These are phyloP conservation scores for Apodemia hepburni DNA, from an alignment of 2,888 invertebrate genomes.

Conservation along the genomic window DNA sequence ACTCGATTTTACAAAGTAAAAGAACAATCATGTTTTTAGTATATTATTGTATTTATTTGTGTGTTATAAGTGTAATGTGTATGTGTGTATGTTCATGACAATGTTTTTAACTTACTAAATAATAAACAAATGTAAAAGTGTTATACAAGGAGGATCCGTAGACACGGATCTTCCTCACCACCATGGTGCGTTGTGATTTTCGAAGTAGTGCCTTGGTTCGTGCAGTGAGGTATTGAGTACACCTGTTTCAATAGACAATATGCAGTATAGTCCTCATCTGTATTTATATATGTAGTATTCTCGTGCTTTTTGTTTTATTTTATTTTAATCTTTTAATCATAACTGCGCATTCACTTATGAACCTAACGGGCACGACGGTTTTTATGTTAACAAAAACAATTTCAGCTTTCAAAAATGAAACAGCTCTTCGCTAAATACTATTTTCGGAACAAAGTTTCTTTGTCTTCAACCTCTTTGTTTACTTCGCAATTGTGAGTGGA, in stretches of 20 bases:
- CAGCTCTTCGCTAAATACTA: conserved; percentile 64
- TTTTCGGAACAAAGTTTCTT: conserved; percentile 56
- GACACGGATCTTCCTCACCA: too few relatives aligned
- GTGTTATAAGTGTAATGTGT: neutral
- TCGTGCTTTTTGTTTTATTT: too few relatives aligned
- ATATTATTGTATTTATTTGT: neutral
- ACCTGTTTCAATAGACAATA: too few relatives aligned
- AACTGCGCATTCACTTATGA: too few relatives aligned
- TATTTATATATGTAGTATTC: too few relatives aligned
- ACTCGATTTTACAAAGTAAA: neutral
- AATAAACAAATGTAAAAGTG: conserved; percentile 55
- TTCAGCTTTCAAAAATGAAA: conserved; percentile 38
- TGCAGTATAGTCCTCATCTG: too few relatives aligned
- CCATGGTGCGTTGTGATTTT: too few relatives aligned
- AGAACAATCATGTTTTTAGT: neutral
- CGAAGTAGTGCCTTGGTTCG: too few relatives aligned
- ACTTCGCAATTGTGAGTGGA: conserved; percentile 55
- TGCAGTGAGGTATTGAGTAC: too few relatives aligned
- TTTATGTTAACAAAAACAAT: conserved; percentile 13
- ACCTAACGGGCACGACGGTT: too few relatives aligned
- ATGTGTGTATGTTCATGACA: too few relatives aligned
- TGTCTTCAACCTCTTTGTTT: conserved; percentile 66
- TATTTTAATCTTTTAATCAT: too few relatives aligned
- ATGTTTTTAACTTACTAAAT: conserved; percentile 50
- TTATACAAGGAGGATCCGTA: conserved; percentile 37